Evolutionary conservation across 2,113 vertebrate genomes (phyloP), one percentile per base, ranked within the genome.

Genomic region (Strix uralensis): DNA sequence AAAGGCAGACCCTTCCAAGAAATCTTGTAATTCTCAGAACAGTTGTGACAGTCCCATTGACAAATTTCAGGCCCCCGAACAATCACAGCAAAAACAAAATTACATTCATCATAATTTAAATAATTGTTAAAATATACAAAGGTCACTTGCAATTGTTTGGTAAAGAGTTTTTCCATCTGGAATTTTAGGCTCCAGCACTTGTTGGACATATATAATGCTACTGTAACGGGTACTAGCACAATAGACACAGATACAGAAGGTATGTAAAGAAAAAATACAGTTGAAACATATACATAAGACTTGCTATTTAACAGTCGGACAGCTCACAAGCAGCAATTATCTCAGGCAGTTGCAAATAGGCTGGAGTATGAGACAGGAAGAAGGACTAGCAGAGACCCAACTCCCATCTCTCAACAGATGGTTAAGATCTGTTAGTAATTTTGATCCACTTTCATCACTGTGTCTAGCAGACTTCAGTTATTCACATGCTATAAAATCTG

Each of bases 321-420:
- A 52, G 46, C 32, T 84, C 77, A 78, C 23, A 61, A 67, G 26
- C 30, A 61, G 66, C 44, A 63, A 17, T 32, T 80, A 52, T 40
- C 67, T 58, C 54, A 61, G 36, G 81, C 46, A 75, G 19, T 19
- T 59, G 52, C 49, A 88, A 65, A 72, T 0, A 88, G 65, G 71
- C 54, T 83, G 81, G 19, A 87, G 52, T n/a, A 71, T 8, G 47
- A 83, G 78, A 54, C 2, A 19, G 66, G 16, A 87, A 70, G 38
- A 34, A 84, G 61, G 66, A 55, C 34, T 23, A 90, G 54, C 46
- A 70, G 38, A 66, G 88, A 96, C 59, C 88, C 51, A 88, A 21
- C 62, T 95, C 85, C 74, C 75, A 88, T 46, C 66, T 74, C 71
- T 69, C 51, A 93, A 23, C 92, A 95, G 88, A 94, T 93, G 94